Evolutionary conservation across 2,888 invertebrate genomes (phyloP), one percentile per base, ranked within the genome.

Genomic region (Malacosoma neustria): DNA sequence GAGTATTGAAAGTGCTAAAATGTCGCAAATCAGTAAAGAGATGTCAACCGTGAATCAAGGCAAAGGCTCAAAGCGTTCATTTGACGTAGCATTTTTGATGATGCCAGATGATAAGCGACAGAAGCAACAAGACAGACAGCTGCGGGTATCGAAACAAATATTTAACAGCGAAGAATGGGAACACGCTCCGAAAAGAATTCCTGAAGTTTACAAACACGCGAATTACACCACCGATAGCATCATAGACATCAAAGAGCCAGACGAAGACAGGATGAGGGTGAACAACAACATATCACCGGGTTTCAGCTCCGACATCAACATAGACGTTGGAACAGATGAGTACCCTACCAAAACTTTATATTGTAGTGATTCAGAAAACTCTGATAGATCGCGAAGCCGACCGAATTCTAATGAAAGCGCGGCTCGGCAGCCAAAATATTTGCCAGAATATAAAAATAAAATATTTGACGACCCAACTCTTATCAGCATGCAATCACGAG

Each of bases 41-140:
- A 72, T 79, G 72, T 63, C 77, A 15, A 71, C 75, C 5, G 61
- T 68, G 32, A 75, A 65, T 58, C 57, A 67, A 46, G 64, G 54
- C 0, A 72, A 89, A 75, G 59, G 87, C 72, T 49, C 86, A 51
- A 96, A 96, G 59, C 85, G 96, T 11, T 93, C 95, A 1, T 96
- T 96, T 64, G 96, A 96, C 67, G 96, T 96, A 6, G 96, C 96
- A 0, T 96, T 96, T 57, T 77, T 96, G 14, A 95, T 96, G 88
- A 91, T 94, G 70, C 95, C 95, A 1, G 95, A 95, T 63, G 95
- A 95, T 44, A 93, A 93, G 57, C 91, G 91, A 36, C 88, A 90
- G 33, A 90, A 90, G 51, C 88, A 88, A 47, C 84, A 76, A 34
- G 89, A 89, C 43, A 79, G 87, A 47, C 88, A 85, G 58, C 70